Evolutionary conservation across 2,888 invertebrate species (phyloP), one percentile per base, ranked within the genome.

Genomic region (Sylvicola fuscatus): DNA sequence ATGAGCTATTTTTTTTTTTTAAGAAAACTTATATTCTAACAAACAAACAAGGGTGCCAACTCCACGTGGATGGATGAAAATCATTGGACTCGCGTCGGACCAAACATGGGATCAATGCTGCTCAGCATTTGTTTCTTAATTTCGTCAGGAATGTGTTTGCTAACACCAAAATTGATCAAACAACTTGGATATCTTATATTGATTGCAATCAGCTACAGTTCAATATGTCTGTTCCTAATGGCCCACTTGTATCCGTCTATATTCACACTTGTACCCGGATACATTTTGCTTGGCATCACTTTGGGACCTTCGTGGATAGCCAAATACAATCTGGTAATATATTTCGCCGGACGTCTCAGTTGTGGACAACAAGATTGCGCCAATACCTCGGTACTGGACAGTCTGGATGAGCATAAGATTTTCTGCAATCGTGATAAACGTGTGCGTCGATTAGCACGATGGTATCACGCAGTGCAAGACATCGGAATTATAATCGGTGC

Each of bases 111-210:
- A 0, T 71, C 77, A 0, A 50, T 73, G 34, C 61, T 78, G 2
- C 58, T 78, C 10, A 66, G 72, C 2, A 52, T 65, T 8, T 65
- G 73, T 49, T 73, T 73, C 46, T 49, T 68, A 1, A 53, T 69
- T 17, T 72, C 74, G 2, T 70, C 75, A 0, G 46, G 66, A 1
- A 66, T 70, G 28, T 66, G 52, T 43, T 58, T 62, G 48, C 44
- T 61, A 14, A 62, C 67, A 3, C 66, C 67, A 1, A 57, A 61
- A 6, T 45, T 71, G 26, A 58, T 68, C 1, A 62, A 65, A 13
- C 62, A 61, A 42, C 49, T 66, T 8, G 68, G 68, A 6, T 60
- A 65, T 6, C 63, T 64, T 29, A 45, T 60, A 21, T 50, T 63
- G 17, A 54, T 71, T 37, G 51, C 56, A 3, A 43, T 54, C 13